Percentiles rank a stretch among this genome's conserved stretches.
phyloP scores from a whole-genome alignment of 64 coral and sea anemone genomes.

The Montipora cactus region DNA sequence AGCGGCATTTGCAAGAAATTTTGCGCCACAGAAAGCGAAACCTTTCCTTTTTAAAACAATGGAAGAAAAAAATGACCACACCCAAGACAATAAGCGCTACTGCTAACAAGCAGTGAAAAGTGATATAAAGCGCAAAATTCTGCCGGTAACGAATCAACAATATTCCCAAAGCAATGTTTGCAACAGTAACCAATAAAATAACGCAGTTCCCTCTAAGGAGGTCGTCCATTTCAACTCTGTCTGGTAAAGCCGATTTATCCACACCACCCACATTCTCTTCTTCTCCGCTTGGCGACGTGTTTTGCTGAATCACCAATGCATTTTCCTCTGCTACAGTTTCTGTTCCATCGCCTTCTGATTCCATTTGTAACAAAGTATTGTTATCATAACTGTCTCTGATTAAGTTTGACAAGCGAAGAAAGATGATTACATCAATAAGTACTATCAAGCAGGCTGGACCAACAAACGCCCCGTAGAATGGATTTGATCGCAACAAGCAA shows the following conservation, averaged over 20 bases:
- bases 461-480: conserved; percentile 90
- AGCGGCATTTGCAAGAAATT: conserved; percentile 21
- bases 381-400: conserved; percentile 50
- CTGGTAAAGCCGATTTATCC: conserved; percentile 58
- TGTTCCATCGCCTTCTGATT: not conserved
- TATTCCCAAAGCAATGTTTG: conserved; percentile 68
- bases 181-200: conserved; percentile 63
- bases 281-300: not conserved
- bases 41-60: conserved; percentile 74
- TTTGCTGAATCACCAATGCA: conserved; percentile 22
- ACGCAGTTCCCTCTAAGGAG: conserved; percentile 68
- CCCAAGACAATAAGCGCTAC: conserved; percentile 74
- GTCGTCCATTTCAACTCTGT: conserved; percentile 63
- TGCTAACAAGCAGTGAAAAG: conserved; percentile 79
- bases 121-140: conserved; percentile 27
- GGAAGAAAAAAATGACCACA: conserved; percentile 79
- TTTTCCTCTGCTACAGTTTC: conserved; percentile 47
- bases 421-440: conserved; percentile 84
- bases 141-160: conserved; percentile 63
- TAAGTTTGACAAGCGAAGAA: conserved; percentile 75
- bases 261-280: not conserved
- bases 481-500: conserved; percentile 87
- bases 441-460: conserved; percentile 90
- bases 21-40: conserved; percentile 46
- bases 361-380: not conserved